Conservation (phyloP, 2,113 vertebrate species). For the Narcine bancroftii region DNA sequence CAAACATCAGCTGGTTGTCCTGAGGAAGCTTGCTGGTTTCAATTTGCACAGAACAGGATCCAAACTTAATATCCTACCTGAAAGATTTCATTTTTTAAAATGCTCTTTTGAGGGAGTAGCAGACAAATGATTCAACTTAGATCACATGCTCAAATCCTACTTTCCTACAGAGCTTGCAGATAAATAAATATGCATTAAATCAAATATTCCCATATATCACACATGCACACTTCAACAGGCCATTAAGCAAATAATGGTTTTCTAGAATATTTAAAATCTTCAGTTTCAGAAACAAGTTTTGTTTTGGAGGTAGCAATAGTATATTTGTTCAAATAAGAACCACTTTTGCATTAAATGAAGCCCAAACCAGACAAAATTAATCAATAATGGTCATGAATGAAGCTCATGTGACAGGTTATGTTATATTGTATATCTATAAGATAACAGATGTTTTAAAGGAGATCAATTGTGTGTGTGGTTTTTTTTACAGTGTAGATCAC, state of each 20-base stretch:
- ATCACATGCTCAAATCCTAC: neutral
- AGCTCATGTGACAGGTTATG: no score
- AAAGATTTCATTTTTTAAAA: neutral
- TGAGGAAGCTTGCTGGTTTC: neutral
- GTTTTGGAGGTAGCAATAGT: neutral
- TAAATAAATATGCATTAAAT: neutral
- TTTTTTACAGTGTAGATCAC: no score
- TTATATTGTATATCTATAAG: no score
- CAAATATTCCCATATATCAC: no score
- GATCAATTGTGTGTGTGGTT: no score
- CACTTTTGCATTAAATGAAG: neutral
- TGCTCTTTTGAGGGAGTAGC: neutral
- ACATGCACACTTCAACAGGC: neutral
- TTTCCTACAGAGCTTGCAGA: neutral
- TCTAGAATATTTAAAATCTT: neutral
- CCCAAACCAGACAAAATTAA: neutral
- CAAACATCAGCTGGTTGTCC: neutral
- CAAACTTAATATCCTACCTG: neutral
- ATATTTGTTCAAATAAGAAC: neutral
- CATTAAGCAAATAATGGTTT: no score
- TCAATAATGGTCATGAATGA: neutral
- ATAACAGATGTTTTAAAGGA: no score
- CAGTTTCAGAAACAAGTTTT: neutral
- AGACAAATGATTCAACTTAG: neutral
- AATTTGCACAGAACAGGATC: neutral